Evolutionary conservation across 2,888 invertebrate genomes (phyloP).

Genomic region (Incurvaria masculella): DNA sequence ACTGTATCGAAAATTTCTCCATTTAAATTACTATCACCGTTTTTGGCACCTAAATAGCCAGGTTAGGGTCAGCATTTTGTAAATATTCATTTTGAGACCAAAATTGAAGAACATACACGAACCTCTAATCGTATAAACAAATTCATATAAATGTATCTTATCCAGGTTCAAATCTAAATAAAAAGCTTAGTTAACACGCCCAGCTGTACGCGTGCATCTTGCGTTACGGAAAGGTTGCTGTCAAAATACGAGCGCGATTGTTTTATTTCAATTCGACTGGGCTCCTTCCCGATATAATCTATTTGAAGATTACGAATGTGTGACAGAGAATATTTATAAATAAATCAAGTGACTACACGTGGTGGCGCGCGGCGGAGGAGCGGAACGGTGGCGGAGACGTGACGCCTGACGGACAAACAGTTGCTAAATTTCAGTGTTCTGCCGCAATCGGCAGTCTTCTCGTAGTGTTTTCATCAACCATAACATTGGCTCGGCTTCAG

Average conservation of each 20-base stretch:
- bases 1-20: too few relatives aligned
- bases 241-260: neutral
- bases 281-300: neutral
- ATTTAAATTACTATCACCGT: too few relatives aligned
- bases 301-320: neutral
- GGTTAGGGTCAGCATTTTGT: too few relatives aligned
- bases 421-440: conserved; percentile 53
- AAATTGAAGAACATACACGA: too few relatives aligned
- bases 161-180: too few relatives aligned
- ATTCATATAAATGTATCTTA: too few relatives aligned
- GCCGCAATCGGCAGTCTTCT: too few relatives aligned
- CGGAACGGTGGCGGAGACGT: too few relatives aligned
- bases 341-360: conserved; percentile 16
- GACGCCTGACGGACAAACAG: conserved; percentile 33
- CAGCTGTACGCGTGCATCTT: neutral
- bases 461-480: neutral
- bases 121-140: too few relatives aligned
- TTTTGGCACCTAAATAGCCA: too few relatives aligned
- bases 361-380: neutral
- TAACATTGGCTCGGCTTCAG: too few relatives aligned
- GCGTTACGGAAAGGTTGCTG: neutral
- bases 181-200: neutral
- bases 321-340: conserved; percentile 41
- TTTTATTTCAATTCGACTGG: neutral
- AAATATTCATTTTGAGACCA: too few relatives aligned